Base-by-base conservation (phyloP, 2,113 vertebrate genomes). In the Macrotis lagotis region DNA sequence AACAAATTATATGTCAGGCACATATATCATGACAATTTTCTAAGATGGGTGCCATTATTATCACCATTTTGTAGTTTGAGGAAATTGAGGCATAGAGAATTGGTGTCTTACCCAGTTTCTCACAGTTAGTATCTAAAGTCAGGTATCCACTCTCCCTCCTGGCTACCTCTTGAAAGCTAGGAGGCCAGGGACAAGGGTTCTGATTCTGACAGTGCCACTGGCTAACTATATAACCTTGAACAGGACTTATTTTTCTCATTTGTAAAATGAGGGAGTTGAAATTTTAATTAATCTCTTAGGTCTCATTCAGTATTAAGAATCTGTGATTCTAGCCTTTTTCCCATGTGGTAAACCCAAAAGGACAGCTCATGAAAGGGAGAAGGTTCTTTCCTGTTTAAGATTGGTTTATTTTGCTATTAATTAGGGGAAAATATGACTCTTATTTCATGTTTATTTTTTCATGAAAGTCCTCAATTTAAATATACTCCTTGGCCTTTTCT, bases 401-500 rank as follows among this genome's bases (percentile, higher is more conserved):
- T 3, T 93, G 66, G 4, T 47, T 91, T 88, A 11, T 50, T 93
- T 89, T 93, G 25, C 48, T 89, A 55, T 66, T 52, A 25, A 89
- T 83, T 83, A 83, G n/a, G 66, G n/a, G 59, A 93, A 91, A 59
- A 49, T n/a, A 88, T 31, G 83, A 92, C 31, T 8, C 89, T 91
- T 8, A 1, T 50, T 6, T 31, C 48, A 49, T 16, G 74, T 10
- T 90, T 22, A 10, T 91, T 90, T 48, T 6, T 50, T 25, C 91
- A 89, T 49, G 26, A 2, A 37, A 1, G 8, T 90, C 50, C 24
- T 91, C 91, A 22, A 50, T 28, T 88, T 55, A 90, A 8, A 91
- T 4, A 51, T 93, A 50, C 14, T 83, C 66, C n/a, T 83, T 83
- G 66, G 66, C 66, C 66, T 95, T 96, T 90, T 53, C 92, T 55